A percentile compares a stretch with the other conserved stretches of the same genome.
phyloP scores from a whole-genome alignment of 2,113 vertebrate genomes.

The Gambusia holbrooki region DNA sequence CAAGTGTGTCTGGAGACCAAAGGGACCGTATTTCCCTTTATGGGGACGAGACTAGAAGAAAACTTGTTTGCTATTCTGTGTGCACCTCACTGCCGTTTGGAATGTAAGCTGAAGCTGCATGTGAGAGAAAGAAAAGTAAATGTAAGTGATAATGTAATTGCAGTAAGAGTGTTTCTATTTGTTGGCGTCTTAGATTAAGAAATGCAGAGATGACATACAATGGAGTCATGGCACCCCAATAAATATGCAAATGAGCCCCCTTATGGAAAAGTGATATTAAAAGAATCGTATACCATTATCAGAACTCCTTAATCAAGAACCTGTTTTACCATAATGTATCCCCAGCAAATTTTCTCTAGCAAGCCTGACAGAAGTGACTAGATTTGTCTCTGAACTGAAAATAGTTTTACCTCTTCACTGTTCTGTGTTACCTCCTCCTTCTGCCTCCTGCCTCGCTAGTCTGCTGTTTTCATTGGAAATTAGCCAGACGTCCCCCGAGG shows the following conservation, averaged over 20 bases:
- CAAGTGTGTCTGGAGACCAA: conserved; percentile 56
- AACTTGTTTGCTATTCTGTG: conserved; percentile 53
- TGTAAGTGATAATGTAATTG: conserved; percentile 46
- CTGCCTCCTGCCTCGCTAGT: conserved; percentile 59
- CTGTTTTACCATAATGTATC: background rate
- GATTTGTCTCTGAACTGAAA: conserved; percentile 49
- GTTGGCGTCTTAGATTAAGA: conserved; percentile 30
- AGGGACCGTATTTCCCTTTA: conserved; percentile 35
- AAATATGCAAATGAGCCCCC: conserved; percentile 63
- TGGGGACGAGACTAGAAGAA: conserved; percentile 31
- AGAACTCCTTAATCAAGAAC: background rate
- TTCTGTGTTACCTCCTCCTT: conserved; percentile 51
- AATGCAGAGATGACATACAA: conserved; percentile 26
- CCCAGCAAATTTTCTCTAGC: conserved; percentile 30
- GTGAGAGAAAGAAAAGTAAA: conserved; percentile 7
- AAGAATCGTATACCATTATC: conserved; percentile 11
- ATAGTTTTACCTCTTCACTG: conserved; percentile 59
- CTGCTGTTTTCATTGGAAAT: conserved; percentile 78
- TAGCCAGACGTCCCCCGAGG: conserved; percentile 74
- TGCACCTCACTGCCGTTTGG: conserved; percentile 28
- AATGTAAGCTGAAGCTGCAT: conserved; percentile 21
- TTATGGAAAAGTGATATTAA: conserved; percentile 66
- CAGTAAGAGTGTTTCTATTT: conserved; percentile 14
- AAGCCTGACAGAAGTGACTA: conserved; percentile 28
- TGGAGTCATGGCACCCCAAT: conserved; percentile 33